Evolutionary conservation across 1,140 invertebrate species (phyloP).

Genomic region (Cyphomyrmex costatus): DNA sequence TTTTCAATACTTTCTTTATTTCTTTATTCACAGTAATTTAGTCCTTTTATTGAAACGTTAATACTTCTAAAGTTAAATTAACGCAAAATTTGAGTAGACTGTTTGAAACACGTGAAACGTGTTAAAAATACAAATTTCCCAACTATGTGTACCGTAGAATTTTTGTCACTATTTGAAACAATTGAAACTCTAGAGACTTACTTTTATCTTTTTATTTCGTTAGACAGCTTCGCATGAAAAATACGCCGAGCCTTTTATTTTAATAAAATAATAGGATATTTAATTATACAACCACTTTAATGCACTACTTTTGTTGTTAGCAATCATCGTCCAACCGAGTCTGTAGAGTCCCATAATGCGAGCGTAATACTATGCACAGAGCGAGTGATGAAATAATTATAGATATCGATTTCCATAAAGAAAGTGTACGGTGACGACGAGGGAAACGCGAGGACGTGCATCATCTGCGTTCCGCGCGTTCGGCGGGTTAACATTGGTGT

Average conservation of each 20-base stretch:
- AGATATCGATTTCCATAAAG: conserved; percentile 79
- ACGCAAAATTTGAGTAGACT: too few species aligned
- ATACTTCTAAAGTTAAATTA: too few species aligned
- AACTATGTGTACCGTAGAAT: not conserved
- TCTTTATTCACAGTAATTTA: too few species aligned
- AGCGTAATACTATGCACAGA: conserved; percentile 56
- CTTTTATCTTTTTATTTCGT: not conserved
- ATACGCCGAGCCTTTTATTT: not conserved
- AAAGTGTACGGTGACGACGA: conserved; percentile 65
- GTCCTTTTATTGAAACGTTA: too few species aligned
- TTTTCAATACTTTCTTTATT: too few species aligned
- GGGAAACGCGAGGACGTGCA: conserved; percentile 42
- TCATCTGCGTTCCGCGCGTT: conserved; percentile 45
- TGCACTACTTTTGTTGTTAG: not conserved
- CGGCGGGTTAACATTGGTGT: conserved; percentile 20
- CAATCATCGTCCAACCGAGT: conserved; percentile 31
- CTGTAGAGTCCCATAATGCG: conserved; percentile 52
- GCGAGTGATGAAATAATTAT: conserved; percentile 80
- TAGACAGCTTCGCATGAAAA: not conserved
- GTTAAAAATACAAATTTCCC: too few species aligned
- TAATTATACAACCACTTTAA: conserved; percentile 23
- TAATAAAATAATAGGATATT: not conserved
- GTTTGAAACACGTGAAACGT: too few species aligned
- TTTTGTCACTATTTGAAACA: not conserved
- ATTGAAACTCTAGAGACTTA: too few species aligned